Evolutionary conservation across 2,888 invertebrate species (phyloP), one percentile per base, ranked within the genome.

Genomic region (Mesorhabditis sp.): DNA sequence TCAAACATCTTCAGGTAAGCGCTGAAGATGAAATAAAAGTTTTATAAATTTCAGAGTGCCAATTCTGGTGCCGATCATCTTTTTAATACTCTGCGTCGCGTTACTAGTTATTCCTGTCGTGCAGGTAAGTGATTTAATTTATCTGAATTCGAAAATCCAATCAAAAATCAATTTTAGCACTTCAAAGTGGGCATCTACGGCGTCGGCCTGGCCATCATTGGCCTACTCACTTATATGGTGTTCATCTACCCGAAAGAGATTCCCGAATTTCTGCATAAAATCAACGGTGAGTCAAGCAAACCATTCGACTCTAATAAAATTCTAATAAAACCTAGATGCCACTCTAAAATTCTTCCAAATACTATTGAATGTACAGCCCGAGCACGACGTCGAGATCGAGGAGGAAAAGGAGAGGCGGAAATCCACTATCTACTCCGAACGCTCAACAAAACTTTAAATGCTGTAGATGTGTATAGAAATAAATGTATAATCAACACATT

Each of bases 111-210:
- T 83, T 69, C 81, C 83, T 4, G 74, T 81, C 28, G 64, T 67
- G 41, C 73, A 74, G 71, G 79, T 80, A 43, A 63, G 71, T 42
- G 43, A 41, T 42, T 28, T 4, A 64, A 41, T 71, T 28, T n/a
- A 44, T 42, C 10, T 50, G 4, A 4, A 5, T 58, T 58, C 65
- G 28, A 10, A 42, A 13, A 63, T 7, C 4, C 43, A 45, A 42
- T 6, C 7, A 63, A 28, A 43, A 41, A 67, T 13, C n/a, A 43
- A 65, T 71, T 77, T 65, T 72, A 81, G 76, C 79, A 82, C 66
- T 80, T 75, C 67, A 72, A 77, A 58, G 80, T 81, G 6, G 79
- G 77, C 4, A 74, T 80, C 61, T 82, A 80, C 68, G 80, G 78
- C 4, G 58, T 78, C 4, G 71, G 70, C 28, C 72, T 80, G 67